Evolutionary conservation across 1,140 invertebrate species (phyloP), one percentile per base, ranked within the genome.

Genomic region (Drosophila lacteicornis): DNA sequence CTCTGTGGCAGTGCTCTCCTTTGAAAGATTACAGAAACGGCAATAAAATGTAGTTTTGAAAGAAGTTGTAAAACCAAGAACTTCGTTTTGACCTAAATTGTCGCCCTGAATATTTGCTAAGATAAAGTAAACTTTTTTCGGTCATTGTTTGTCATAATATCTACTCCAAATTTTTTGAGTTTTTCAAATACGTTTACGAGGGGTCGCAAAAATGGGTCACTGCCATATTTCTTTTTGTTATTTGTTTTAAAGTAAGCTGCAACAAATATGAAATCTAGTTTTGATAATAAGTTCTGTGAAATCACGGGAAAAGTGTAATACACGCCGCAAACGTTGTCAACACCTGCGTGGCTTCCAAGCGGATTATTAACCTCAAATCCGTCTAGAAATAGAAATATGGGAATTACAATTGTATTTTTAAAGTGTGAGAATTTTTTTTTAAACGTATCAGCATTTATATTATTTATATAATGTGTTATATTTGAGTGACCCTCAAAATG

Each of bases 341-440:
- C n/a, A 2, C 17, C 17, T 17, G 33, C n/a, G 17, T 55, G 51
- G 12, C 51, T 55, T 55, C 51, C 51, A 22, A 55, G n/a, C n/a
- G 51, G n/a, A 17, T 55, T 55, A n/a, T 38, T 55, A 3, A 55
- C 51, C 33, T 55, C 33, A 38, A 55, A 55, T 13, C 51, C 51
- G n/a, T 55, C 30, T 4, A 55, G 4, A 55, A 19, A 38, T 12
- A 55, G 15, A 55, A 33, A 55, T 33, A 33, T 33, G 7, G 25
- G 47, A 15, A 50, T 50, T 12, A 15, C 47, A 25, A 50, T 50
- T 15, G 15, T 50, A 13, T 25, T 25, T 27, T 50, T 19, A 11
- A 50, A 30, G 22, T 50, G 47, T 13, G 47, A 50, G 17, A 50
- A 1, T 27, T 25, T 50, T n/a, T 49, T 7, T 50, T 30, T 50